phyloP scores from a whole-genome alignment of 2,888 invertebrate genomes.

The Amphimallon solstitiale region DNA sequence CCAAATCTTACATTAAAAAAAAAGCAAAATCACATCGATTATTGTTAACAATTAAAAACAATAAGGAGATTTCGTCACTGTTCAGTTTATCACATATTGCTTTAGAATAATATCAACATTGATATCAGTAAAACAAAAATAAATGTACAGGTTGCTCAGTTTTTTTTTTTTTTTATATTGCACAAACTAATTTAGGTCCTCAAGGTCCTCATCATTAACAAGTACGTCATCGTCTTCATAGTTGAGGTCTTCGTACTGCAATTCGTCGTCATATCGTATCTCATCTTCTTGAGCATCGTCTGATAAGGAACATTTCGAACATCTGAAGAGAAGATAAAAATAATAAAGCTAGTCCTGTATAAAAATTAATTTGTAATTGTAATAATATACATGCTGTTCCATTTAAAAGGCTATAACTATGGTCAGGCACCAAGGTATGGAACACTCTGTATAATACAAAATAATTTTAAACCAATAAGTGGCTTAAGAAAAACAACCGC shows the following conservation, averaged over 20 bases:
- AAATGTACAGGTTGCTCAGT: not conserved
- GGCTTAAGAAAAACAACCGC: too few species aligned
- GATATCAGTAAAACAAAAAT: conserved; percentile 13
- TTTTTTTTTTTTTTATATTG: too few species aligned
- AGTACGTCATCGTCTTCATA: conserved; percentile 72
- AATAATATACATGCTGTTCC: too few species aligned
- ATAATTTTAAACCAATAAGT: too few species aligned
- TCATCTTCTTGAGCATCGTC: conserved; percentile 66
- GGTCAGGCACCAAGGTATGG: too few species aligned
- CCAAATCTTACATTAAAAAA: too few species aligned
- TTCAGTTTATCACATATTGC: not conserved
- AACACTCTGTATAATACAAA: too few species aligned
- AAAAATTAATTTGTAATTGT: too few species aligned
- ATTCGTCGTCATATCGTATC: conserved; percentile 70
- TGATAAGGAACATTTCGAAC: conserved; percentile 71
- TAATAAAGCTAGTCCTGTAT: too few species aligned
- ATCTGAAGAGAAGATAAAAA: conserved; percentile 61
- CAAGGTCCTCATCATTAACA: conserved; percentile 61
- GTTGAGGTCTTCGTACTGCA: conserved; percentile 69
- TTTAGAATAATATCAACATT: conserved; percentile 7
- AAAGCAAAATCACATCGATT: conserved; percentile 28
- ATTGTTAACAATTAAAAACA: conserved; percentile 18
- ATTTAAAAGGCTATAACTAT: too few species aligned
- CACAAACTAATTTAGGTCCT: not conserved
- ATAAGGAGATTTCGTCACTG: conserved; percentile 18